Conservation (phyloP, 2,113 vertebrate species). For the Apus apus region DNA sequence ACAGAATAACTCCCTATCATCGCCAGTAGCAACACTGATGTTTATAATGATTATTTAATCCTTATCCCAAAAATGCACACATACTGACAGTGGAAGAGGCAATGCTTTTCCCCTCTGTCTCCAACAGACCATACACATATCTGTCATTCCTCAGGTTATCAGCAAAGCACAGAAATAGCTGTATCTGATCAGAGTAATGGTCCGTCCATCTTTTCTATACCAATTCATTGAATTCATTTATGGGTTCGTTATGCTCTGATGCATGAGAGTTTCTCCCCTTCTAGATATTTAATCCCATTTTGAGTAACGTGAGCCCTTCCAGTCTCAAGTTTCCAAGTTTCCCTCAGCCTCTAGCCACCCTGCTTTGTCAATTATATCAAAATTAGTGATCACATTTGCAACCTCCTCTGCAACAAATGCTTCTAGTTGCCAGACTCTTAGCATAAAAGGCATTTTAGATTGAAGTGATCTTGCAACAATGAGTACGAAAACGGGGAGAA, state of each 20-base stretch:
- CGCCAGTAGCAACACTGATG: not conserved
- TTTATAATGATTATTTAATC: not conserved
- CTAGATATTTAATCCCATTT: slow-evolving; percentile 31
- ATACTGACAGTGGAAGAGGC: not conserved
- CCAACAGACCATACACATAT: not conserved
- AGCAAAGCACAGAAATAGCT: slow-evolving; percentile 12
- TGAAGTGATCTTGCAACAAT: slow-evolving; percentile 22
- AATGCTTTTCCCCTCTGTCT: not conserved
- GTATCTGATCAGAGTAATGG: slow-evolving; percentile 22
- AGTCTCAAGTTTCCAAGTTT: not conserved
- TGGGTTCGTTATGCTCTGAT: not conserved
- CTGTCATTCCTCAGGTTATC: not conserved
- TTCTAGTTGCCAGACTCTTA: not conserved
- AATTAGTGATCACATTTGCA: slow-evolving; percentile 33
- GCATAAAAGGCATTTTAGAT: slow-evolving; percentile 29
- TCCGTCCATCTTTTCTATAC: not conserved
- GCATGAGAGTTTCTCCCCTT: not conserved
- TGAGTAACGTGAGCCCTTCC: not conserved
- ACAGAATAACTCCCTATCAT: not conserved
- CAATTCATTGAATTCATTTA: not conserved
- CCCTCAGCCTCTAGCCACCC: not conserved
- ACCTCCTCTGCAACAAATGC: not conserved
- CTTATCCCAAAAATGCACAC: not conserved
- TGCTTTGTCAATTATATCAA: slow-evolving; percentile 17
- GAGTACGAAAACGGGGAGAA: not conserved